Conservation (phyloP, 2,797 vertebrate species). For the Spondyliosoma cantharus region DNA sequence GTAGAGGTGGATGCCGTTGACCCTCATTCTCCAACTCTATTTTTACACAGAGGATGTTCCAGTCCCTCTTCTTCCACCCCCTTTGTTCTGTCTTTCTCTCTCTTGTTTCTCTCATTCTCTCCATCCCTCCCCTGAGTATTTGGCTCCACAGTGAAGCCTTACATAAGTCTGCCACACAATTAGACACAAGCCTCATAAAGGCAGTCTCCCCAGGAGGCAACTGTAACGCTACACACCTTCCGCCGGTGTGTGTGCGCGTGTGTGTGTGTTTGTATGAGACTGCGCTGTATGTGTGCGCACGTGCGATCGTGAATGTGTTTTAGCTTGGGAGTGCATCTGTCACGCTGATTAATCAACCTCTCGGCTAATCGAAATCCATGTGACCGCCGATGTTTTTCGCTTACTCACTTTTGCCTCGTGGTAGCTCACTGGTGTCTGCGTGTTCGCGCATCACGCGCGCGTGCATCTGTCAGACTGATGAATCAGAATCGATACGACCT, state of each 20-base stretch:
- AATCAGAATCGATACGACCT: slow-evolving; percentile 22
- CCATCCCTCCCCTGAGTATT: slow-evolving; percentile 47
- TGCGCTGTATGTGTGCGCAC: not conserved
- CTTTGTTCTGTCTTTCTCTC: slow-evolving; percentile 22
- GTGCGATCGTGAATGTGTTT: slow-evolving; percentile 6
- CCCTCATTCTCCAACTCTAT: slow-evolving; percentile 58
- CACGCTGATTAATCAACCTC: slow-evolving; percentile 39
- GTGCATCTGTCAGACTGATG: slow-evolving; percentile 34
- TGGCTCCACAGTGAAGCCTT: slow-evolving; percentile 72
- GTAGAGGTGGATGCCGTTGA: slow-evolving; percentile 52
- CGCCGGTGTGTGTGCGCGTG: not conserved
- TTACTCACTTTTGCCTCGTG: slow-evolving; percentile 23
- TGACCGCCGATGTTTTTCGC: slow-evolving; percentile 30
- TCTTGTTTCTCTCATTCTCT: slow-evolving; percentile 31
- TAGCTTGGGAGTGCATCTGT: slow-evolving; percentile 1
- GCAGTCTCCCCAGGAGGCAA: slow-evolving; percentile 37
- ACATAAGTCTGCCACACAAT: slow-evolving; percentile 72
- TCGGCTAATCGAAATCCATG: slow-evolving; percentile 30
- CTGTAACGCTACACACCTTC: slow-evolving; percentile 47
- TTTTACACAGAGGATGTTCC: slow-evolving; percentile 60
- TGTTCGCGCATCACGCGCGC: slow-evolving; percentile 15
- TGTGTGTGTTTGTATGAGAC: not conserved
- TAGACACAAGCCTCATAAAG: not conserved
- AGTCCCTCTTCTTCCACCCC: slow-evolving; percentile 48
- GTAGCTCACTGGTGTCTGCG: slow-evolving; percentile 12